These are phyloP conservation scores for Misgurnus anguillicaudatus DNA, from an alignment of 2,113 vertebrate species.

Conservation along the genomic window DNA sequence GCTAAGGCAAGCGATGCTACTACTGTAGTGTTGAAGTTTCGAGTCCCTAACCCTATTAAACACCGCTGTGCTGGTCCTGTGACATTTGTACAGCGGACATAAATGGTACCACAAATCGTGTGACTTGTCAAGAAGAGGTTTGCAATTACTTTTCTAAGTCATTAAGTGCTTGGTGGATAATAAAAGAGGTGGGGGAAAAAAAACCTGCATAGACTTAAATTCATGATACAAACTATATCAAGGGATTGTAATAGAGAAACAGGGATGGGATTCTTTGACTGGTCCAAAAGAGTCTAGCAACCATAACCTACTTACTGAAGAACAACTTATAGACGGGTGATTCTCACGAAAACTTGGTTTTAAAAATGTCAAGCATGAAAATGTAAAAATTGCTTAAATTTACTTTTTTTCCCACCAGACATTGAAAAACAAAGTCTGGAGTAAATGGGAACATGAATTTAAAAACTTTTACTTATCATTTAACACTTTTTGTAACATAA, in stretches of 20 bases:
- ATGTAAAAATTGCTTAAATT: too few species aligned
- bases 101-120: background rate
- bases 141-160: slow-evolving; percentile 1
- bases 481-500: too few species aligned
- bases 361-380: too few species aligned
- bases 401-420: too few species aligned
- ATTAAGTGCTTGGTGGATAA: too few species aligned
- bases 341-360: too few species aligned
- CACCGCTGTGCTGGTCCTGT: background rate
- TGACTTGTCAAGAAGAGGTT: background rate
- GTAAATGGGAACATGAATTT: too few species aligned
- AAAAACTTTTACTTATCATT: too few species aligned
- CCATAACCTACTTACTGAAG: too few species aligned
- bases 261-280: background rate
- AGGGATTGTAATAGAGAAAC: background rate
- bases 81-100: background rate
- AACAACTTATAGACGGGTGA: too few species aligned
- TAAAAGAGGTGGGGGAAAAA: too few species aligned
- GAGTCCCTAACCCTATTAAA: slow-evolving; percentile 20
- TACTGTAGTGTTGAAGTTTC: background rate
- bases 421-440: too few species aligned
- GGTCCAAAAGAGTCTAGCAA: background rate
- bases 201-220: background rate
- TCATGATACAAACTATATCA: slow-evolving; percentile 2
- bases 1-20: background rate